phyloP scores from a whole-genome alignment of 2,888 invertebrate genomes.

The Liposcelis brunnea region DNA sequence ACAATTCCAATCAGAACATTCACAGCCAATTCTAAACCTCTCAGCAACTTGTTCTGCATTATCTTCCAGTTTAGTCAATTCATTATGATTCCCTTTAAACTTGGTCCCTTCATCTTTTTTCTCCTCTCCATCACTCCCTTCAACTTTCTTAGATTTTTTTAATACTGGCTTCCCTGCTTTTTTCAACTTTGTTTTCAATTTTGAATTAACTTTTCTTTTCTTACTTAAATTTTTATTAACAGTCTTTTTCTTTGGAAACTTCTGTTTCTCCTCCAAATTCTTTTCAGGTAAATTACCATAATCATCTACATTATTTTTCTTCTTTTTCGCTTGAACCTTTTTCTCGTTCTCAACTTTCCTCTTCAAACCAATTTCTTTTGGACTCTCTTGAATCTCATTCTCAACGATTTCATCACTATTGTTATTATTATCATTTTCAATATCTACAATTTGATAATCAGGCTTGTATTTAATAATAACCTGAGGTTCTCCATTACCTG shows the following conservation, averaged over 20 bases:
- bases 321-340: conserved; percentile 34
- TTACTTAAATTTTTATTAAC: not conserved
- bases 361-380: conserved; percentile 28
- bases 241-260: no score
- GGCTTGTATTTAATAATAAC: not conserved
- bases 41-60: conserved; percentile 29
- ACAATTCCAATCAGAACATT: conserved; percentile 58
- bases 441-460: conserved; percentile 12
- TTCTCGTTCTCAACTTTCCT: conserved; percentile 26
- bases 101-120: not conserved
- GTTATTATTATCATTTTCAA: conserved; percentile 13
- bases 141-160: no score
- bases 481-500: no score
- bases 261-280: conserved; percentile 23
- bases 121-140: no score
- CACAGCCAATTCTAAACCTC: conserved; percentile 54
- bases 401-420: no score
- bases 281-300: no score
- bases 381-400: conserved; percentile 19
- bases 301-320: conserved; percentile 27
- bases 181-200: not conserved
- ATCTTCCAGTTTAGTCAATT: conserved; percentile 49
- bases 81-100: conserved; percentile 24
- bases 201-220: not conserved
- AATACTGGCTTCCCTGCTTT: not conserved